These are phyloP conservation scores for Stratiomys singularior DNA, from an alignment of 2,888 invertebrate species.

Conservation along the genomic window DNA sequence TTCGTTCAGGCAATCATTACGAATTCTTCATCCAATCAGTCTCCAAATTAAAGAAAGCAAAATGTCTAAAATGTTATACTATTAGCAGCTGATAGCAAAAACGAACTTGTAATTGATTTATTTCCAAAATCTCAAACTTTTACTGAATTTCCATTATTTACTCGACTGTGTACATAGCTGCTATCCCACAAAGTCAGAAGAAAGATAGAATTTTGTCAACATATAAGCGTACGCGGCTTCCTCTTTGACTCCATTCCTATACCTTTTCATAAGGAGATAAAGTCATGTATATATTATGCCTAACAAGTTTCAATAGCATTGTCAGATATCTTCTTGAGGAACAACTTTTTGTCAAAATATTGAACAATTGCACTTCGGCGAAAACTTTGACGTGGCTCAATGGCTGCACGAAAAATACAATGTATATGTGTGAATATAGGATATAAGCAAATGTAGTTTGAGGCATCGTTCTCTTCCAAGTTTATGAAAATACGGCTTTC, in stretches of 20 bases:
- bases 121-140: conserved; percentile 42
- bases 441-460: conserved; percentile 4
- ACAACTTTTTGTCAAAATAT: conserved; percentile 45
- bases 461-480: not conserved
- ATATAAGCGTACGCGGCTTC: no score
- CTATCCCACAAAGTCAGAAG: not conserved
- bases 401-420: conserved; percentile 20
- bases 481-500: no score
- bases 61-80: not conserved
- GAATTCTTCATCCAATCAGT: no score
- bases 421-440: conserved; percentile 7
- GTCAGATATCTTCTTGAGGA: conserved; percentile 9
- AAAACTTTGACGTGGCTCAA: conserved; percentile 33
- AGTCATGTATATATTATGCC: no score
- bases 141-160: not conserved
- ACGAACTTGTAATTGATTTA: conserved; percentile 36
- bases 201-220: not conserved
- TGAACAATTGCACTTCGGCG: conserved; percentile 35
- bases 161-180: conserved; percentile 6
- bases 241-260: no score
- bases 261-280: no score
- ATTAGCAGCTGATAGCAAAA: conserved; percentile 22
- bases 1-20: no score
- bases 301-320: not conserved
- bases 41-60: no score